Conservation (phyloP, 2,888 invertebrate species). For the Ctena decussata region DNA sequence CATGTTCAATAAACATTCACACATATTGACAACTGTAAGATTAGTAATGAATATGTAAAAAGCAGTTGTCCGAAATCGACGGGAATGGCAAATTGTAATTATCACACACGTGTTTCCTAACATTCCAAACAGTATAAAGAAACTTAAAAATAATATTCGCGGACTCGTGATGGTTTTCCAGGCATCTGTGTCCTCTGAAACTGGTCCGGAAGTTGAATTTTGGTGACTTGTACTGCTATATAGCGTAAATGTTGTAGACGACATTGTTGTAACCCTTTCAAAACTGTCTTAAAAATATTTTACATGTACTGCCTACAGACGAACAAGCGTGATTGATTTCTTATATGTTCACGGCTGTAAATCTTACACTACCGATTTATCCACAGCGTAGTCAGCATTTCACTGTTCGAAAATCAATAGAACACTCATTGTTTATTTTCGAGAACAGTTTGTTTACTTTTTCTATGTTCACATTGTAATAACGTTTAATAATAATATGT, state of each 20-base stretch:
- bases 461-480: too few species aligned
- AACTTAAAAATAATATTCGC: slow-evolving; percentile 71
- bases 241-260: background rate
- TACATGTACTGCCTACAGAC: too few species aligned
- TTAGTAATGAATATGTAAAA: slow-evolving; percentile 78
- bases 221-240: background rate
- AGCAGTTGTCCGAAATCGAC: slow-evolving; percentile 64
- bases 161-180: slow-evolving; percentile 54
- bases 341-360: too few species aligned
- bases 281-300: too few species aligned
- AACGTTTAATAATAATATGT: too few species aligned
- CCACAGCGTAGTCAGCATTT: too few species aligned
- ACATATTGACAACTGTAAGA: slow-evolving; percentile 75
- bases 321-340: too few species aligned
- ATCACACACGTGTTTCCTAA: slow-evolving; percentile 78
- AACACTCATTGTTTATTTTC: too few species aligned
- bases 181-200: slow-evolving; percentile 14
- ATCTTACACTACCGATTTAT: too few species aligned
- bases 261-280: background rate
- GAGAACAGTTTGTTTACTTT: too few species aligned
- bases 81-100: slow-evolving; percentile 75
- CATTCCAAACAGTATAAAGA: slow-evolving; percentile 78
- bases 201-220: background rate
- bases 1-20: slow-evolving; percentile 81
- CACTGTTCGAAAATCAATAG: too few species aligned